Conservation (phyloP, 1,140 invertebrate genomes). For the Andricus grossulariae region DNA sequence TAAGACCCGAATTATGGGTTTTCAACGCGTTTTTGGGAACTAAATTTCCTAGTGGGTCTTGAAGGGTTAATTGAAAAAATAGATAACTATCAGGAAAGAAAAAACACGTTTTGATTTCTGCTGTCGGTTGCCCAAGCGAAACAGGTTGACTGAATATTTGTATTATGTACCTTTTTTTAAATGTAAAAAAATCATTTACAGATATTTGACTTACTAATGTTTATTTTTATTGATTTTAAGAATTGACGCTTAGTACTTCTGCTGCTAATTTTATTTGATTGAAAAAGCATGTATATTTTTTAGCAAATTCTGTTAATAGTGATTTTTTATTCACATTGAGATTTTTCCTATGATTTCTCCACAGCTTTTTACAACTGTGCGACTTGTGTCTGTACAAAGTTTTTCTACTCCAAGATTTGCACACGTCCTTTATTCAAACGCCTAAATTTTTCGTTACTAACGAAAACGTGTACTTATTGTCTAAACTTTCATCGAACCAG, state of each 20-base stretch:
- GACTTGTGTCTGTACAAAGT: constrained; percentile 5
- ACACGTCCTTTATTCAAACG: constrained; percentile 1
- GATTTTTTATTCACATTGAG: background rate
- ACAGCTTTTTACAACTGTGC: constrained; percentile 28
- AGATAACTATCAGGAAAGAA: background rate
- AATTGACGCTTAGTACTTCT: background rate
- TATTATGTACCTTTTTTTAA: background rate
- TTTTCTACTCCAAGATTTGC: constrained; percentile 9
- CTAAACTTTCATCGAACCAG: background rate
- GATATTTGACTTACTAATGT: background rate
- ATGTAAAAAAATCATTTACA: background rate
- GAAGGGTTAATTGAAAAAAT: background rate
- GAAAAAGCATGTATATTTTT: background rate
- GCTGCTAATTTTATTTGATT: too few relatives aligned
- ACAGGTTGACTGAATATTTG: constrained; percentile 20
- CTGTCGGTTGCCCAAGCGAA: constrained; percentile 23
- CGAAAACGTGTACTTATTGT: constrained; percentile 6
- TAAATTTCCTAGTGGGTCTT: too few relatives aligned
- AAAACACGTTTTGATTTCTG: constrained; percentile 4
- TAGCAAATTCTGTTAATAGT: background rate
- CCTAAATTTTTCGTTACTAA: constrained; percentile 18
- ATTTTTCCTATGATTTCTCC: constrained; percentile 8
- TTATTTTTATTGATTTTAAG: constrained; percentile 4
- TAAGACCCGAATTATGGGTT: too few relatives aligned
- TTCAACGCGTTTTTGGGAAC: too few relatives aligned